A percentile compares a stretch with the other conserved stretches of the same genome.
phyloP scores from a whole-genome alignment of 2,113 vertebrate genomes.

The Acinonyx jubatus region DNA sequence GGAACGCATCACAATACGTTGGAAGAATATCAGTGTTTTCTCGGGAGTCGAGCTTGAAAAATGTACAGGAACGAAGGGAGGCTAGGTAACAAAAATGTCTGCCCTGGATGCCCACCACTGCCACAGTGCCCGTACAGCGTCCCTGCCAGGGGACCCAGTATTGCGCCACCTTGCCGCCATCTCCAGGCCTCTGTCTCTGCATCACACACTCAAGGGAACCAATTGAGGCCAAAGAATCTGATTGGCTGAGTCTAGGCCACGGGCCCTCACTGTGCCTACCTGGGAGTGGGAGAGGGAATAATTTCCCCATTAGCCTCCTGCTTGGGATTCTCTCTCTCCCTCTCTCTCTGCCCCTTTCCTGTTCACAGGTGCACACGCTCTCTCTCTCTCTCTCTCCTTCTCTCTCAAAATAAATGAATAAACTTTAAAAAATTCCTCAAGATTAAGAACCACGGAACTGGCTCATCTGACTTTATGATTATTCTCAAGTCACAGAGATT shows the following conservation, averaged over 20 bases:
- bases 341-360: too few species aligned
- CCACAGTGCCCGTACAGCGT: background rate
- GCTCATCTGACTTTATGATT: background rate
- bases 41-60: slow-evolving; percentile 6
- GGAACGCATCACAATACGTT: background rate
- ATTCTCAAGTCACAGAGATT: background rate
- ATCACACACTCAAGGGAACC: background rate
- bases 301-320: background rate
- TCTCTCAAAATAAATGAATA: too few species aligned
- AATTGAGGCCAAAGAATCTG: background rate
- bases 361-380: too few species aligned
- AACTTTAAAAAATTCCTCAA: background rate
- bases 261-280: background rate
- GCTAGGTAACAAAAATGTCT: background rate
- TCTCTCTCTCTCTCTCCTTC: too few species aligned
- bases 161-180: background rate
- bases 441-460: background rate
- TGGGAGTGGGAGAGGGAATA: background rate
- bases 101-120: background rate
- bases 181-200: background rate
- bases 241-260: background rate
- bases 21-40: background rate
- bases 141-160: background rate
- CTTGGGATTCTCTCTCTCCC: too few species aligned
- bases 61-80: background rate